Evolutionary conservation across 2,113 vertebrate genomes (phyloP).

Genomic region (Petaurus breviceps): DNA sequence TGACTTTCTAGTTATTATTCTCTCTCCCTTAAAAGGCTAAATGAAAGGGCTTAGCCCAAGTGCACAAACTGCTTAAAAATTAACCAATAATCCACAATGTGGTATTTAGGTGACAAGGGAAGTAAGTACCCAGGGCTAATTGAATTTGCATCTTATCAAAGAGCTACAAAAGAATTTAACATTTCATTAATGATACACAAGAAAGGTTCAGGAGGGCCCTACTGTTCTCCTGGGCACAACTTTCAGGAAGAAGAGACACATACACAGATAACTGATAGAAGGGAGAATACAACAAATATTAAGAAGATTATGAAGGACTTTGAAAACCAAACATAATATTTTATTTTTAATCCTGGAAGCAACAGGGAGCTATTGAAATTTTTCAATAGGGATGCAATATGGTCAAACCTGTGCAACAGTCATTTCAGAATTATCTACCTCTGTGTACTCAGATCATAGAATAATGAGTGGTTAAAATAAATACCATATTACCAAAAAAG

Average conservation of each 20-base stretch:
- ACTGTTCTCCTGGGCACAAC: not conserved
- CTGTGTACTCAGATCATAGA: not conserved
- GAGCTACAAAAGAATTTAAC: no score
- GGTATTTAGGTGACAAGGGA: no score
- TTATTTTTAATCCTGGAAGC: not conserved
- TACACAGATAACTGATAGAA: not conserved
- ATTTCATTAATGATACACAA: no score
- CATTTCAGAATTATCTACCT: not conserved
- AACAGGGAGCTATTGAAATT: no score
- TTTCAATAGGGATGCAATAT: not conserved
- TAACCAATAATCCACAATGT: no score
- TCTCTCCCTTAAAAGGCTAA: no score
- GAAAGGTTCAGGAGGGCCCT: not conserved
- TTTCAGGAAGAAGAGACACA: not conserved
- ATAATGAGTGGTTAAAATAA: not conserved
- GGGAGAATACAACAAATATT: not conserved
- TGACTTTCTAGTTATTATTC: no score
- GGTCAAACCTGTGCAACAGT: not conserved
- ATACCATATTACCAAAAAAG: not conserved
- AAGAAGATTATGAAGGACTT: not conserved
- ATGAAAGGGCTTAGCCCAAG: no score
- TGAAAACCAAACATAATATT: not conserved
- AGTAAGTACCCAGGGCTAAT: no score
- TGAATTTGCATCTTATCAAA: no score
- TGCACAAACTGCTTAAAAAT: no score